Conservation (phyloP, 2,113 vertebrate genomes). For the Craseonycteris thonglongyai region DNA sequence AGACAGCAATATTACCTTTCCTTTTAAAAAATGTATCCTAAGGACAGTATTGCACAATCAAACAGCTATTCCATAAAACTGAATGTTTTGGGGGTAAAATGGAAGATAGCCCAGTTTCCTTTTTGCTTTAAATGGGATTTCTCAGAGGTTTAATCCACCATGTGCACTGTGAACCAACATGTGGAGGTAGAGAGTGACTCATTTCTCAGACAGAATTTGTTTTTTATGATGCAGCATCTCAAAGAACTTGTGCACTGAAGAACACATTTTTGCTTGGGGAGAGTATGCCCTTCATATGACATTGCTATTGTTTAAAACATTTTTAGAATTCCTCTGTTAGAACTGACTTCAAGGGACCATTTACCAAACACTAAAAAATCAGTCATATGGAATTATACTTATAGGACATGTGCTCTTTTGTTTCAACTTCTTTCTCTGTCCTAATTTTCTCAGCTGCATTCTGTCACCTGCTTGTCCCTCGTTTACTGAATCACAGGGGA, state of each 20-base stretch:
- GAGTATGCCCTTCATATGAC: neutral
- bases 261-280: neutral
- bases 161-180: neutral
- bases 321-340: neutral
- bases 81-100: neutral
- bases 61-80: neutral
- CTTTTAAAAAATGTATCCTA: neutral
- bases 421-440: neutral
- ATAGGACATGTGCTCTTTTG: neutral
- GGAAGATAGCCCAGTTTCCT: neutral
- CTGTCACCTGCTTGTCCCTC: neutral
- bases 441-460: neutral
- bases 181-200: neutral
- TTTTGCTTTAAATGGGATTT: slow-evolving; percentile 7
- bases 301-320: neutral
- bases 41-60: neutral
- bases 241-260: neutral
- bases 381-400: neutral
- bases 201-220: slow-evolving; percentile 9
- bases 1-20: neutral
- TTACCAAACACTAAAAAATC: neutral
- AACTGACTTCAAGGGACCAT: slow-evolving; percentile 2
- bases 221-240: neutral
- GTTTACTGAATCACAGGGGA: neutral
- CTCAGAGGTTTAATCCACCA: neutral